Evolutionary conservation across 2,113 vertebrate genomes (phyloP), one percentile per base, ranked within the genome.

Genomic region (Serinus canaria): DNA sequence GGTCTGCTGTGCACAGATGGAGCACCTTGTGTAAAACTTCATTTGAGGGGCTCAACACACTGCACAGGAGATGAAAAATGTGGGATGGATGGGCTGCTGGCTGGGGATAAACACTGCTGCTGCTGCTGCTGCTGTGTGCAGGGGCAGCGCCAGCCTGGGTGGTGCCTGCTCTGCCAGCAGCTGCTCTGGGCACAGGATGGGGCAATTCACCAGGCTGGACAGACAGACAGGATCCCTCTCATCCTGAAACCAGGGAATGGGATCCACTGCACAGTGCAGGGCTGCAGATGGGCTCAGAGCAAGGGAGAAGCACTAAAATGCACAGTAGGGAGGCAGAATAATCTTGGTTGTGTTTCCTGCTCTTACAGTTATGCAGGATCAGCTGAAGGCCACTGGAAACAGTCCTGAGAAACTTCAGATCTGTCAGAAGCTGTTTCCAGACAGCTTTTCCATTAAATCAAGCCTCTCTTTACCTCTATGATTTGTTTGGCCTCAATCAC

Each of bases 381-480:
- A 13, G 53, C 64, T 81, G 2, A 31, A 12, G 49, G 49, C 28
- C 23, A 1, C 50, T 30, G 41, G 31, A 10, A 19, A 0, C 13
- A 1, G 1, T 15, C 52, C 46, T 21, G 39, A 52, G 21, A 49
- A 59, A 28, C 3, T 47, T 74, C 0, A 18, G 9, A 5, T 83
- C 53, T 63, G 13, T 50, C 58, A 63, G 18, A 27, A 63, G n/a
- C 58, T 44, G 2, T 27, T 90, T 37, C 47, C 17, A 7, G 46
- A 3, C 3, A 47, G 47, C 41, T 74, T 15, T 25, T 6, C 35
- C 18, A 2, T 11, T 15, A 35, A 44, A 27, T 53, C 9, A 18
- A 62, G 13, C 23, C 44, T 44, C 50, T 11, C 0, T 30, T 74
- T 27, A 3, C 37, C 12, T 5, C 10, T 9, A 0, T 10, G 27